A percentile compares a stretch with the other conserved stretches of the same genome.
phyloP scores from a whole-genome alignment of 2,888 invertebrate genomes.

The Xiphydria camelus region DNA sequence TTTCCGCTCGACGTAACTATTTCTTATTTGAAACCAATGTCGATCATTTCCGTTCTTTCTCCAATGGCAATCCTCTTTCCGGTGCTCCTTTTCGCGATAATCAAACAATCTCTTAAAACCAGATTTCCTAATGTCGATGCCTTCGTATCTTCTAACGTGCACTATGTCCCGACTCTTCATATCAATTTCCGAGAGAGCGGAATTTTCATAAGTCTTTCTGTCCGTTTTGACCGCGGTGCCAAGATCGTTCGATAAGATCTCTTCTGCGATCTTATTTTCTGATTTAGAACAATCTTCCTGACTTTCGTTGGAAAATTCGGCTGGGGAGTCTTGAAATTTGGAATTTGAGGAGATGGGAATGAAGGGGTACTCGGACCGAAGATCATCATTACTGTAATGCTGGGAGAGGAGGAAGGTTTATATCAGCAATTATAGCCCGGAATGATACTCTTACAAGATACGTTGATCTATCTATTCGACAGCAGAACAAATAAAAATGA shows the following conservation, averaged over 20 bases:
- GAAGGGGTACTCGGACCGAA: constrained; percentile 24
- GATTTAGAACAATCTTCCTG: constrained; percentile 12
- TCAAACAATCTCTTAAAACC: constrained; percentile 22
- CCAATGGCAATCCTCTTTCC: constrained; percentile 18
- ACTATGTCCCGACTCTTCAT: no score
- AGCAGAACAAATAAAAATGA: no score
- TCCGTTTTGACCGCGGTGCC: constrained; percentile 11
- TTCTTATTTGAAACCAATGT: constrained; percentile 22
- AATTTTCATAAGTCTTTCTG: no score
- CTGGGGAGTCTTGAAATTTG: constrained; percentile 24
- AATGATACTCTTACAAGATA: no score
- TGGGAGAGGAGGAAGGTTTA: constrained; percentile 32
- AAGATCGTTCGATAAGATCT: constrained; percentile 7
- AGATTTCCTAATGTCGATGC: not conserved
- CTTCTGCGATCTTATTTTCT: no score
- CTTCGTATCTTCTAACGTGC: constrained; percentile 19
- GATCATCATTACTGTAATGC: constrained; percentile 23
- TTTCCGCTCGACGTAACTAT: constrained; percentile 20
- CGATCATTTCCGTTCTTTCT: constrained; percentile 23
- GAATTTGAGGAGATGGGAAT: constrained; percentile 19
- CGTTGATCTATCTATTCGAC: no score
- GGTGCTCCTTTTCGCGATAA: constrained; percentile 25
- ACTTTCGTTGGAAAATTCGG: constrained; percentile 20
- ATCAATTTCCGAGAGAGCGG: no score
- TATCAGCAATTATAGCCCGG: constrained; percentile 25